Base-by-base conservation (phyloP, 1,140 invertebrate species). In the Euschistus heros region DNA sequence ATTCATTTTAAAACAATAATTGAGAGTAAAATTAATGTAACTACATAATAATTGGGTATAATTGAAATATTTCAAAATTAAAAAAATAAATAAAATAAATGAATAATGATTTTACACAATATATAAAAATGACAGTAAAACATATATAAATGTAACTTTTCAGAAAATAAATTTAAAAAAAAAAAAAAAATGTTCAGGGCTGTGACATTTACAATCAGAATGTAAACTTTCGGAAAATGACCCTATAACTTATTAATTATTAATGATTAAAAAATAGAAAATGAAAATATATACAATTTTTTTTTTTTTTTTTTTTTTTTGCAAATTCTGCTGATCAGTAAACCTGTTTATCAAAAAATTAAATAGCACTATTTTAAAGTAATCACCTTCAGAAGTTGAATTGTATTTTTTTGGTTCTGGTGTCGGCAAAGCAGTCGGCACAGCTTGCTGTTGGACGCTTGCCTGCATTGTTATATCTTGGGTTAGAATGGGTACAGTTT, bases 1-100 rank as follows among this genome's bases (percentile, higher is more conserved):
- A 59, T 26, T 61, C 15, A 57, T 63, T 22, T 15, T 26, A 57
- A 64, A 59, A 46, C 17, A 42, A 59, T 33, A 42, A 55, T 44
- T 46, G 17, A 14, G 44, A 13, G 44, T 33, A 27, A 13, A 50
- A 1, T 42, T 27, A 33, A 30, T 50, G 26, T 27, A 8, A 10
- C 15, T 26, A 17, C 17, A n/a, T n/a, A 14, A 18, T 24, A 5
- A 18, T 27, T 14, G 17, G 18, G 26, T n/a, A 22, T 22, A 13
- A 50, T 30, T 27, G 13, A 61, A 27, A 30, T 33, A 0, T 62
- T 13, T 22, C 14, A 15, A 27, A 22, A 66, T 24, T 33, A 46
- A 22, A 55, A 52, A 17, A n/a, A 64, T 17, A 44, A 65, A 27
- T 33, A 65, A 42, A 30, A 22, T n/a, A 13, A 50, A 57, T 42